These are phyloP conservation scores for Scalopus aquaticus DNA, from an alignment of 2,113 vertebrate species.

Conservation along the genomic window DNA sequence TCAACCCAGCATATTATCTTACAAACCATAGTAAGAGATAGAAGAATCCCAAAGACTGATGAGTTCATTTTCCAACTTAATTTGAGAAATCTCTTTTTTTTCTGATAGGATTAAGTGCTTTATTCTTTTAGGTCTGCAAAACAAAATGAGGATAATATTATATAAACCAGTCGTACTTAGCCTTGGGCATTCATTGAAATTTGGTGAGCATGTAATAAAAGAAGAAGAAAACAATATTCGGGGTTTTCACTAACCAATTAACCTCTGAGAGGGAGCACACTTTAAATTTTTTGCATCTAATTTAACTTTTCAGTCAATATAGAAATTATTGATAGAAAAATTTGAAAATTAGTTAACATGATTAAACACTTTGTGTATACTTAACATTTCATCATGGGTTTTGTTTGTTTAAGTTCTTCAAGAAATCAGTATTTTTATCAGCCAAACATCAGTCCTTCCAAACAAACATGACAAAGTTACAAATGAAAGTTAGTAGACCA, in stretches of 20 bases:
- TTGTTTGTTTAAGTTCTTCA: constrained; percentile 46
- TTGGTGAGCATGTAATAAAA: neutral
- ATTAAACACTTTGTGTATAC: neutral
- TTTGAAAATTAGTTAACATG: constrained; percentile 20
- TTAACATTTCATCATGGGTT: neutral
- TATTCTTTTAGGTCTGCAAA: constrained; percentile 24
- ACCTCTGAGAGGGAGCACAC: neutral
- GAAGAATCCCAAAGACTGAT: neutral
- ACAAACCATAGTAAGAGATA: neutral
- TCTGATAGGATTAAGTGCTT: neutral
- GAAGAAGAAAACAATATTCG: neutral
- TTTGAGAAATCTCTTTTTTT: constrained; percentile 18
- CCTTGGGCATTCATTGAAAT: neutral
- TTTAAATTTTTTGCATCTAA: neutral
- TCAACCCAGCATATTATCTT: neutral
- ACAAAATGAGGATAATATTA: neutral
- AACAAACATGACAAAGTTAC: constrained; percentile 20
- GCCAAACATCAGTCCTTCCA: neutral
- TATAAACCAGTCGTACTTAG: neutral
- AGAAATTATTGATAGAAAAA: neutral
- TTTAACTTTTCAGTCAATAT: neutral
- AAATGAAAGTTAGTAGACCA: neutral
- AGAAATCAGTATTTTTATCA: neutral
- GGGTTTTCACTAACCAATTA: neutral
- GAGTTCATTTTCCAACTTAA: constrained; percentile 29